Base-by-base conservation (phyloP, 2,797 vertebrate genomes). In the Lophotriccus pileatus region DNA sequence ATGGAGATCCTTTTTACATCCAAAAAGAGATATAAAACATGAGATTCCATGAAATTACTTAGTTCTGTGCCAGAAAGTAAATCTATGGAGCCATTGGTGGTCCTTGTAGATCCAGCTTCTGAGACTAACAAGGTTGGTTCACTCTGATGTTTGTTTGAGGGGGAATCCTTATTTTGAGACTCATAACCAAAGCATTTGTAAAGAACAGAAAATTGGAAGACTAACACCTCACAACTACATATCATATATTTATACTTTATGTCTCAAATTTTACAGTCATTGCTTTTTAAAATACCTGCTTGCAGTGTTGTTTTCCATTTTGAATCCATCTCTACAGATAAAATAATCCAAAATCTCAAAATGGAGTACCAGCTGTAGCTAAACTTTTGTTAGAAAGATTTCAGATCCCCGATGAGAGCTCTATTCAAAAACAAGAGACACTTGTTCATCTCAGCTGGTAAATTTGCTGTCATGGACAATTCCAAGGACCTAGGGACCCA, bases 21-120 rank as follows among this genome's bases (percentile, higher is more conserved):
- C 50, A 82, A 64, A 63, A 84, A 64, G 43, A 81, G 21, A 23
- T 23, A 69, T 21, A 58, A 80, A 81, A 7, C 13, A 16, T 12
- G 32, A 55, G n/a, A 79, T 27, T 82, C 24, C 25, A 84, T 41
- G 2, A 82, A 84, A 82, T 59, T 20, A 41, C 20, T 14, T 64
- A 37, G 24, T 37, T 43, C 43, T 60, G 23, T 62, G 55, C 8
- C 59, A 86, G 56, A 68, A 94, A 58, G 20, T 41, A 75, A 30
- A 72, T 43, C 25, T 64, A n/a, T 25, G 32, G 53, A 74, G 41
- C 0, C 0, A 7, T 41, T 75, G 14, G n/a, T 30, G 14, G 6
- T 47, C 43, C 55, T 76, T 79, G 25, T 15, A 89, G 52, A 79
- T 66, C 36, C 53, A 66, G 22, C 12, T 85, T 74, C n/a, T 86